These are phyloP conservation scores for Lasioglossum calceatum DNA, from an alignment of 2,888 invertebrate species.

Conservation along the genomic window DNA sequence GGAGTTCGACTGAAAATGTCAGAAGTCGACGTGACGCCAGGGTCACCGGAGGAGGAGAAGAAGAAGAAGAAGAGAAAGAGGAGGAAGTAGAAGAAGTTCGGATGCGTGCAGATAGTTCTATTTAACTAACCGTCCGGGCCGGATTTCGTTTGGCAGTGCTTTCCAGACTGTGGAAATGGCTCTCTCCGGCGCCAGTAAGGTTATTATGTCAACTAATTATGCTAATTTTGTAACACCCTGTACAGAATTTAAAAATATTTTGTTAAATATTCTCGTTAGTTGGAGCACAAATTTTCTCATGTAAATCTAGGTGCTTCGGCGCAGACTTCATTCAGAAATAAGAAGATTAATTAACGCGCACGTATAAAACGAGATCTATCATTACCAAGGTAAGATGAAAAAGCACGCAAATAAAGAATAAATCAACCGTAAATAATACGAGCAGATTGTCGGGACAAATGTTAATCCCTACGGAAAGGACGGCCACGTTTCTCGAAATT, in stretches of 20 bases:
- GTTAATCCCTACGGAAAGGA: background rate
- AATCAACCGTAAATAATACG: background rate
- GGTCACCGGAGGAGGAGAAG: background rate
- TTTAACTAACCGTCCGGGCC: constrained; percentile 28
- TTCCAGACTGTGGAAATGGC: constrained; percentile 42
- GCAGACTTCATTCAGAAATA: background rate
- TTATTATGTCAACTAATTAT: constrained; percentile 47
- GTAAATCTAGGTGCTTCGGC: background rate
- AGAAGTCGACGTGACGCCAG: constrained; percentile 16
- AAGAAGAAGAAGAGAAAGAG: no score
- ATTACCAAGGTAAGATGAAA: background rate
- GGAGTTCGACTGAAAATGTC: constrained; percentile 40
- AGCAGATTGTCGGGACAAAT: background rate
- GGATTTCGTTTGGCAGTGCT: constrained; percentile 38
- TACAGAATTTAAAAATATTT: no score
- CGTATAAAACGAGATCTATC: background rate
- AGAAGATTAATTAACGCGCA: background rate
- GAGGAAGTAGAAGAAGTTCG: constrained; percentile 9
- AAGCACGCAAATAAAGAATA: background rate
- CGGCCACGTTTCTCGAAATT: background rate
- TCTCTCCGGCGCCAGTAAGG: background rate
- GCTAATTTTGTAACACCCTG: no score
- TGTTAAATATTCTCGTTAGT: no score
- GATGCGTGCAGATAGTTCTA: constrained; percentile 19
- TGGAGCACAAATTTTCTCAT: background rate